Evolutionary conservation across 2,797 vertebrate genomes (phyloP), one percentile per base, ranked within the genome.

Genomic region (Hirundo rustica): DNA sequence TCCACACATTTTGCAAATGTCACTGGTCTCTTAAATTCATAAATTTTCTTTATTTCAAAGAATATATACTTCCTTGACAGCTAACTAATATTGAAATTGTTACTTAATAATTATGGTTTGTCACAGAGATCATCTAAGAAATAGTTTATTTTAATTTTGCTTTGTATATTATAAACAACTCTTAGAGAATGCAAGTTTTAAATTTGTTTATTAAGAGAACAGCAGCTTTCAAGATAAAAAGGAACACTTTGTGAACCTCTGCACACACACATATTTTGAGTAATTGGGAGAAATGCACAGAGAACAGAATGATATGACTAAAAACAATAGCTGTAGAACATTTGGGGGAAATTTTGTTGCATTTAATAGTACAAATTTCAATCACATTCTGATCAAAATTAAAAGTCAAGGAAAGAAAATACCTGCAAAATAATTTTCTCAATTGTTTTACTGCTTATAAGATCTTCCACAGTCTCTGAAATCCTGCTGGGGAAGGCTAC

Each of bases 151-250:
- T 92, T 61, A 70, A 82, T 82, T 92, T 88, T 81, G 32, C 13
- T 78, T 78, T 67, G 26, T 38, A 23, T 32, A 7, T 82, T 82
- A 71, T 34, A 85, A 86, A 82, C 19, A 86, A 36, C 19, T 71
- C n/a, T 74, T 51, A 57, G 0, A 64, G 55, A 93, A 84, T n/a
- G 42, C 30, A 76, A 81, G 16, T 71, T 83, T 79, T 79, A 92
- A 84, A 92, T 61, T 0, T 50, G 36, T 73, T 70, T 86, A 44
- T 50, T 54, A 66, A 72, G 51, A 78, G 40, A 88, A 81, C 13
- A 68, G 62, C 38, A 90, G 32, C 48, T 93, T 94, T 88, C 67
- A 88, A 76, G 70, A 91, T 12, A 13, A 88, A 93, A 91, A 84
- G 23, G 34, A 91, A 77, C 19, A 75, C 72, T 94, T 55, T 70